phyloP scores from a whole-genome alignment of 2,797 vertebrate genomes.

The Morus bassanus region DNA sequence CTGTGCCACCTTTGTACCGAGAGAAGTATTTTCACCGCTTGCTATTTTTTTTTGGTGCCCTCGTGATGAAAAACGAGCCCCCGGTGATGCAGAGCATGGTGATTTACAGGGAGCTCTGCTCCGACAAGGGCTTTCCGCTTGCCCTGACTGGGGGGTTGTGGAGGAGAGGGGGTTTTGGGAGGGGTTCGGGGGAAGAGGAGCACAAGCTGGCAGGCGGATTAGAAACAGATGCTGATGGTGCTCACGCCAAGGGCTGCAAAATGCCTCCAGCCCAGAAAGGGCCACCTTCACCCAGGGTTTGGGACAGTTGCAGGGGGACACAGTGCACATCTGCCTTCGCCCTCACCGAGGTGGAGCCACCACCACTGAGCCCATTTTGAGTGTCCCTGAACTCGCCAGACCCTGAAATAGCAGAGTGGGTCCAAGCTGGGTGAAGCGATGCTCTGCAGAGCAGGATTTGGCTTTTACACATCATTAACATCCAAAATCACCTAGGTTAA shows the following conservation, averaged over 20 bases:
- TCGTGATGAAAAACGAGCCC: constrained; percentile 46
- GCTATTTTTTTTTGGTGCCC: background rate
- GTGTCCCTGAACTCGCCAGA: fast-evolving
- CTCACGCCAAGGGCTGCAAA: background rate
- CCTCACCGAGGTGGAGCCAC: background rate
- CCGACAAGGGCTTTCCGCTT: constrained; percentile 26
- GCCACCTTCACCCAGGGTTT: background rate
- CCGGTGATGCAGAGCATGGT: background rate
- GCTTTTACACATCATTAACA: background rate
- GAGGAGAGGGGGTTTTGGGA: constrained; percentile 36
- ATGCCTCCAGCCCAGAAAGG: background rate
- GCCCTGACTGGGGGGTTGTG: constrained; percentile 48
- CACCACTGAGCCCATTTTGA: background rate
- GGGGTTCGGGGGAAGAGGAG: background rate
- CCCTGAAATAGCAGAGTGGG: background rate
- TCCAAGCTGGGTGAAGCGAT: background rate
- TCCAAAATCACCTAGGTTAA: background rate
- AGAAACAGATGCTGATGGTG: constrained; percentile 84
- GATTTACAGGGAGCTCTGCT: constrained; percentile 66
- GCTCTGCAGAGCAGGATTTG: background rate
- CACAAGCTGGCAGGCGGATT: constrained; percentile 76
- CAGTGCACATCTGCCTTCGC: fast-evolving
- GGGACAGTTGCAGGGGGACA: background rate
- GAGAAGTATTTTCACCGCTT: constrained; percentile 19
- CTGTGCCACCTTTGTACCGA: background rate